Evolutionary conservation across 2,113 vertebrate species (phyloP), one percentile per base, ranked within the genome.

Genomic region (Mesocricetus auratus): DNA sequence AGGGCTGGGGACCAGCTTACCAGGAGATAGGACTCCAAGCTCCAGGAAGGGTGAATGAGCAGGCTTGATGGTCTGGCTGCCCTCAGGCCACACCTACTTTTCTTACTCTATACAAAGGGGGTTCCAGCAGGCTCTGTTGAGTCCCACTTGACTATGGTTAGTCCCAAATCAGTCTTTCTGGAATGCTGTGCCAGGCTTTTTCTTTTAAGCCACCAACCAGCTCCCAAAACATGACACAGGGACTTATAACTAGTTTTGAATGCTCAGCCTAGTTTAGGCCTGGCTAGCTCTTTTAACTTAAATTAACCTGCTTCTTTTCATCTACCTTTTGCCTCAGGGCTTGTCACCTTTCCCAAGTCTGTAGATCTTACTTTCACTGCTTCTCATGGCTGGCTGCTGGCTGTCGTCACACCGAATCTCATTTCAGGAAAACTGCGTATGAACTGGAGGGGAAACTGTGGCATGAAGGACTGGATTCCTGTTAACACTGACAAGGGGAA

Each of bases 391-490:
- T 69, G 17, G 16, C 64, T 66, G 62, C 10, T 10, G 47, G 47
- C 47, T 47, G n/a, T n/a, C n/a, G 11, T 50, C 77, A 31, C 15
- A 10, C 12, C 39, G 75, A 88, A 68, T 36, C 69, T 74, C 68
- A 64, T 31, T 50, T 50, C 17, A 2, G 39, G 86, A 45, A 66
- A 89, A 75, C 11, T 75, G 69, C 11, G 82, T n/a, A 31, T 17
- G 3, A n/a, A 42, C 4, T 47, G 11, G 3, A 58, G 3, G 1
- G n/a, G n/a, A 15, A 1, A 62, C 22, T 64, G 8, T 29, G n/a
- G 58, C 36, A 16, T 15, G n/a, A 13, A 45, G 7, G 24, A 60
- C 15, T 0, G 29, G 9, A 83, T 17, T 42, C 56, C 58, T 62
- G 58, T 36, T 85, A 26, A 39, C 39, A 26, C 56, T 15, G 39